phyloP scores from a whole-genome alignment of 2,888 invertebrate genomes.

The Omphaloscelis lunosa region DNA sequence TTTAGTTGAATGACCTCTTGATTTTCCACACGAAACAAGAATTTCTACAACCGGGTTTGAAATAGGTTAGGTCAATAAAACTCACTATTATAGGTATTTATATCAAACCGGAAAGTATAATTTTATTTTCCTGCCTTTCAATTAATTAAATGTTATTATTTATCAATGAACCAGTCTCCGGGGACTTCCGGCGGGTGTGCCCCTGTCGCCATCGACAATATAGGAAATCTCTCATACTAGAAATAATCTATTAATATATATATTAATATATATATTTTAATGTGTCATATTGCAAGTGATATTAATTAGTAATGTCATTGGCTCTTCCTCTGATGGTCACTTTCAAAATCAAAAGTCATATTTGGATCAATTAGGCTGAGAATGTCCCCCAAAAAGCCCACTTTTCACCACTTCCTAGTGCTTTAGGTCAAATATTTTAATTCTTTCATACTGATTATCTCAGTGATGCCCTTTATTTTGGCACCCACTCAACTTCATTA shows the following conservation, averaged over 20 bases:
- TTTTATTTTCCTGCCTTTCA: slow-evolving; percentile 5
- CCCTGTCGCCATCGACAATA: not conserved
- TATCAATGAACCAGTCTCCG: not conserved
- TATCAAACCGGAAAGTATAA: not conserved
- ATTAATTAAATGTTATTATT: slow-evolving; percentile 3
- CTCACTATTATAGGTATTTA: slow-evolving; percentile 11
- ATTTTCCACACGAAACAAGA: not conserved
- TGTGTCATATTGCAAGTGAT: not conserved
- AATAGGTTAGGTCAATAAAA: slow-evolving; percentile 6
- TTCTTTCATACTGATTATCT: not conserved
- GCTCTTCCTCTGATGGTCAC: not conserved
- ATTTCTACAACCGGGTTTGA: not conserved
- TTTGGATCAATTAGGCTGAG: too few species aligned
- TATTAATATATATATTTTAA: too few species aligned
- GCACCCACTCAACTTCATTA: not conserved
- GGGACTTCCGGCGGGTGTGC: slow-evolving; percentile 7
- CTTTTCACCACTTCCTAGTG: too few species aligned
- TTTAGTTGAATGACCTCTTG: slow-evolving; percentile 1
- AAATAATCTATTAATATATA: not conserved
- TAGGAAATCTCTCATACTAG: not conserved
- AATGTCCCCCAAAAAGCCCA: too few species aligned
- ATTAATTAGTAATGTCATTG: too few species aligned
- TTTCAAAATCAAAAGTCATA: not conserved
- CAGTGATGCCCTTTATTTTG: not conserved
- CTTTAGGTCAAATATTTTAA: not conserved